Percentiles rank a stretch among this genome's conserved stretches.
These are phyloP conservation scores for Silurus aristotelis DNA, from an alignment of 2,797 vertebrate species.

Conservation along the genomic window DNA sequence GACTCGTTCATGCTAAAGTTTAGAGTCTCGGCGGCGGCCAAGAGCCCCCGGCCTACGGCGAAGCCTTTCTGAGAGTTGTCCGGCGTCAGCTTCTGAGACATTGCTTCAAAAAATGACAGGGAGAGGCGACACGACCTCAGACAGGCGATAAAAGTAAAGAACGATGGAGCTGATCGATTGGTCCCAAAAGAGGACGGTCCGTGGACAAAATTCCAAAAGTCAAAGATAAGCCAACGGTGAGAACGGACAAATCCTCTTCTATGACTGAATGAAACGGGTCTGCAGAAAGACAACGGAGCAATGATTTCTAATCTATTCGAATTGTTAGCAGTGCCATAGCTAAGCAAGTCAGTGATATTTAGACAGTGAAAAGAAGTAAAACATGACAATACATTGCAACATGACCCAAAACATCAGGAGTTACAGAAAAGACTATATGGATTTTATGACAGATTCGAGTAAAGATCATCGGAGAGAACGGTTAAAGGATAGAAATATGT, in stretches of 20 bases:
- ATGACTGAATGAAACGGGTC: conserved; percentile 61
- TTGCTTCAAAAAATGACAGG: conserved; percentile 58
- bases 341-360: conserved; percentile 51
- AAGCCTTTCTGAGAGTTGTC: conserved; percentile 73
- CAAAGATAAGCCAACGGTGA: conserved; percentile 57
- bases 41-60: conserved; percentile 75
- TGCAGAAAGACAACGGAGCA: conserved; percentile 75
- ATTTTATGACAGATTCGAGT: conserved; percentile 25
- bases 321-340: conserved; percentile 56
- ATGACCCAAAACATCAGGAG: conserved; percentile 42
- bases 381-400: conserved; percentile 39
- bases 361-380: conserved; percentile 46
- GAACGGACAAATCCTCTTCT: conserved; percentile 67
- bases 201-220: conserved; percentile 51
- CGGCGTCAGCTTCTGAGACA: conserved; percentile 75
- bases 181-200: conserved; percentile 48
- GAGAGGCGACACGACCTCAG: neutral
- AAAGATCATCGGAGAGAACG: conserved; percentile 11
- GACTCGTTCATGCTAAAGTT: conserved; percentile 75
- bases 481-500: conserved; percentile 28
- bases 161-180: conserved; percentile 45
- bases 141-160: conserved; percentile 58
- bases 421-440: conserved; percentile 30
- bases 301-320: conserved; percentile 62
- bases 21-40: conserved; percentile 76